Evolutionary conservation across 2,113 vertebrate genomes (phyloP).

Genomic region (Onychorhynchus coronatus): DNA sequence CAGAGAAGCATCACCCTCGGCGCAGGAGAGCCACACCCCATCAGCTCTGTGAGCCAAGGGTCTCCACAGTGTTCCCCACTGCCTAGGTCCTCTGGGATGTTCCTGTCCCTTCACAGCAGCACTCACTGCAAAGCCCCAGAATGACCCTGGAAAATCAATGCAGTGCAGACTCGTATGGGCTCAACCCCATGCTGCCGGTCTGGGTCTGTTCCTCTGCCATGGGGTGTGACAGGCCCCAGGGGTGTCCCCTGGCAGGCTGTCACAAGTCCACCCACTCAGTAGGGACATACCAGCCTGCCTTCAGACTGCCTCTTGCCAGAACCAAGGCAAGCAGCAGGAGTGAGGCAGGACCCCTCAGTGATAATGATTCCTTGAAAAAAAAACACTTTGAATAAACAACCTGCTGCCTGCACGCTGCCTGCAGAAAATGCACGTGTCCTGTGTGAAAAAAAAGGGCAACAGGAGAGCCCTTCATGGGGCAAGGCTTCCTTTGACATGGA

Average conservation of each 20-base stretch:
- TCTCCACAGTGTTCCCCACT: neutral
- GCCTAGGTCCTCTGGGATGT: neutral
- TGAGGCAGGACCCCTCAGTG: neutral
- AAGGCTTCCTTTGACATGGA: neutral
- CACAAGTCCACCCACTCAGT: accelerated
- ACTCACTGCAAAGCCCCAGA: neutral
- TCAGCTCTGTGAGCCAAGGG: accelerated
- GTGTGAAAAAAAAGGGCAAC: neutral
- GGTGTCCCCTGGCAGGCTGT: neutral
- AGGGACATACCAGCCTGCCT: neutral
- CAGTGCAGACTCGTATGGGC: neutral
- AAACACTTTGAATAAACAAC: neutral
- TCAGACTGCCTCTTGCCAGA: neutral
- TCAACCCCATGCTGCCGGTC: neutral
- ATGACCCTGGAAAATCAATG: neutral
- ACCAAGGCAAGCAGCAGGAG: accelerated
- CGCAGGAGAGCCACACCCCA: neutral
- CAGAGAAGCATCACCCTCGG: neutral
- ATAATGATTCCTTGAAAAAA: neutral
- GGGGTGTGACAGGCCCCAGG: neutral
- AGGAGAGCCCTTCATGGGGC: neutral
- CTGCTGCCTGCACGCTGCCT: neutral
- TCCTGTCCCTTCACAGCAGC: neutral
- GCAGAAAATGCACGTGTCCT: neutral
- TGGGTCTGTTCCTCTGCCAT: neutral